These are phyloP conservation scores for Cyclura pinguis DNA, from an alignment of 2,797 vertebrate species.

Conservation along the genomic window DNA sequence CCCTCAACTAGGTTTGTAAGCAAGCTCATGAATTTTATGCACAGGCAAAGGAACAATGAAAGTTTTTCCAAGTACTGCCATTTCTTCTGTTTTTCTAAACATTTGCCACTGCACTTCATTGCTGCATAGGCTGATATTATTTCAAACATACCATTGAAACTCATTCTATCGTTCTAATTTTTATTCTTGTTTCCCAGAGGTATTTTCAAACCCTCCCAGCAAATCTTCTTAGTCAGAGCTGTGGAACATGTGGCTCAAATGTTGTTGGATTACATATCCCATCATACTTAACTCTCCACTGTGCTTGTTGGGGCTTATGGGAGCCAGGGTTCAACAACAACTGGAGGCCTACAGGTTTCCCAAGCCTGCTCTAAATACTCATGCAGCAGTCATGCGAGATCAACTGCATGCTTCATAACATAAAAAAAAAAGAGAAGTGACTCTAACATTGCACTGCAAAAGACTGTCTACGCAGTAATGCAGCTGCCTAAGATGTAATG, in stretches of 20 bases:
- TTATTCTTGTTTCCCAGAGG: background rate
- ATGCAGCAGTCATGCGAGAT: background rate
- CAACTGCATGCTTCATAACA: background rate
- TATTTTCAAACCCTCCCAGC: background rate
- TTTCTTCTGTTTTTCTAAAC: background rate
- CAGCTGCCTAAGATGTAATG: background rate
- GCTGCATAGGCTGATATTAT: background rate
- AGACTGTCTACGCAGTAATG: fast-evolving
- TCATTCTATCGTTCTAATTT: background rate
- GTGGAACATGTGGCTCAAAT: background rate
- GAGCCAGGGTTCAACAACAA: background rate
- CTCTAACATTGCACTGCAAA: background rate
- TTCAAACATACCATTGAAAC: background rate
- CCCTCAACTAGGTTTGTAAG: background rate
- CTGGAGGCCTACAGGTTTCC: background rate
- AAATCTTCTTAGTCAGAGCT: background rate
- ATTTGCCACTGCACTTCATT: background rate
- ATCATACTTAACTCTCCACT: background rate
- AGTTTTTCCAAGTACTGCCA: background rate
- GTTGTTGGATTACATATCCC: background rate
- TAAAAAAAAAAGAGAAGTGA: background rate
- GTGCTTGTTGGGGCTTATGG: background rate
- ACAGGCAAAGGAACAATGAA: background rate
- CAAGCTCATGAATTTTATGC: background rate
- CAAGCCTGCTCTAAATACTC: background rate